Evolutionary conservation across 2,888 invertebrate species (phyloP), one percentile per base, ranked within the genome.

Genomic region (Pollenia angustigena): DNA sequence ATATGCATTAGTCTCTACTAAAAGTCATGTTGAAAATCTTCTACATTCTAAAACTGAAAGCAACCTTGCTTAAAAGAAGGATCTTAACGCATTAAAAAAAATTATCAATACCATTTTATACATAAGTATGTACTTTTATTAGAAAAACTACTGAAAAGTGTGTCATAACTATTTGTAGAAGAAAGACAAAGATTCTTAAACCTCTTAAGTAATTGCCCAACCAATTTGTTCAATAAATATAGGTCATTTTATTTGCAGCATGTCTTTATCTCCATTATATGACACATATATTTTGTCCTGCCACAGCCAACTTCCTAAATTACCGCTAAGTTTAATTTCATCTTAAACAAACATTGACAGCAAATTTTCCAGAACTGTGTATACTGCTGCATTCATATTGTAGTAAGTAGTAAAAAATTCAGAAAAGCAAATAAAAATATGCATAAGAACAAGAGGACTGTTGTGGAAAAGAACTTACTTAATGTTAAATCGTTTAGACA

Each of bases 401-500:
- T 32, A 56, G 72, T 72, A 72, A 46, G 66, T 85, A 81, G n/a
- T n/a, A n/a, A n/a, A n/a, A n/a, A n/a, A 44, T 69, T 79, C 56
- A 79, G 72, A 62, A 84, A 81, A 46, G 18, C 46, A 72, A 81
- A 82, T 58, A 76, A 85, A 71, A 62, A 58, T 75, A 72, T 76
- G 64, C 71, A 58, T 12, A 69, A 52, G 56, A 18, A 62, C 11
- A 46, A 23, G 3, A 50, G 42, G 56, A 14, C 23, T 44, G 18
- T 71, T 9, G 14, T 18, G 4, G 40, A 40, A 71, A 18, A 48
- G 56, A 44, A 56, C n/a, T 52, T n/a, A 69, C 56, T 84, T 64
- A 68, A 87, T 78, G 87, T 62, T 87, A 87, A 84, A 79, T 81
- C 84, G 87, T 84, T 84, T 81, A 79, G 84, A 87, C 87, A 74